Conservation (phyloP, 2,888 invertebrate genomes). For the Stictocephala bisonia region DNA sequence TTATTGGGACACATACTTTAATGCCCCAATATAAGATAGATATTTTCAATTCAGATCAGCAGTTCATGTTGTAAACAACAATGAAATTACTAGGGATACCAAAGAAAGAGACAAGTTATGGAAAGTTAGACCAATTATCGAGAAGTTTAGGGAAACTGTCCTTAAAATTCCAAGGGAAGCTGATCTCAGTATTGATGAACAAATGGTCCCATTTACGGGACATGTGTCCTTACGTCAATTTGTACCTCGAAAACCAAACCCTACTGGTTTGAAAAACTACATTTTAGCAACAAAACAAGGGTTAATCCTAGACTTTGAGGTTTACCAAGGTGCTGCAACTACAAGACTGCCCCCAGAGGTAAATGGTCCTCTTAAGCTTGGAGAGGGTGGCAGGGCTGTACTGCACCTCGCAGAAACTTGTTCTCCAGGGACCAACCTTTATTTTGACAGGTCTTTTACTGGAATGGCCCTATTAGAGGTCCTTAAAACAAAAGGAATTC, state of each 20-base stretch:
- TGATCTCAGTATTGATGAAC: slow-evolving; percentile 14
- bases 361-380: slow-evolving; percentile 6
- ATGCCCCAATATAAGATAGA: slow-evolving; percentile 2
- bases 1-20: slow-evolving; percentile 35
- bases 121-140: slow-evolving; percentile 18
- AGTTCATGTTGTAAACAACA: slow-evolving; percentile 17
- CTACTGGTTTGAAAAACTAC: slow-evolving; percentile 34
- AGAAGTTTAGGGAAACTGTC: slow-evolving; percentile 10
- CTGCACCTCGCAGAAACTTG: slow-evolving; percentile 15
- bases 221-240: slow-evolving; percentile 12
- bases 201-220: slow-evolving; percentile 34
- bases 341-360: slow-evolving; percentile 9
- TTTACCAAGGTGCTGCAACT: slow-evolving; percentile 33
- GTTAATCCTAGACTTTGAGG: slow-evolving; percentile 27
- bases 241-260: slow-evolving; percentile 20
- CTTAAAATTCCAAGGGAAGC: slow-evolving; percentile 30
- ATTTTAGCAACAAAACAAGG: slow-evolving; percentile 15
- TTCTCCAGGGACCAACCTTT: slow-evolving; percentile 25
- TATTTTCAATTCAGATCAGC: not conserved
- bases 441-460: slow-evolving; percentile 39
- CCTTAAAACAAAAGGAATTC: not conserved
- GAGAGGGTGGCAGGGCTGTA: slow-evolving; percentile 27
- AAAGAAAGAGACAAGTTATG: slow-evolving; percentile 21
- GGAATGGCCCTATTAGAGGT: not conserved
- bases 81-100: not conserved